phyloP scores from a whole-genome alignment of 1,140 invertebrate genomes.

The Oreohelix idahoensis region DNA sequence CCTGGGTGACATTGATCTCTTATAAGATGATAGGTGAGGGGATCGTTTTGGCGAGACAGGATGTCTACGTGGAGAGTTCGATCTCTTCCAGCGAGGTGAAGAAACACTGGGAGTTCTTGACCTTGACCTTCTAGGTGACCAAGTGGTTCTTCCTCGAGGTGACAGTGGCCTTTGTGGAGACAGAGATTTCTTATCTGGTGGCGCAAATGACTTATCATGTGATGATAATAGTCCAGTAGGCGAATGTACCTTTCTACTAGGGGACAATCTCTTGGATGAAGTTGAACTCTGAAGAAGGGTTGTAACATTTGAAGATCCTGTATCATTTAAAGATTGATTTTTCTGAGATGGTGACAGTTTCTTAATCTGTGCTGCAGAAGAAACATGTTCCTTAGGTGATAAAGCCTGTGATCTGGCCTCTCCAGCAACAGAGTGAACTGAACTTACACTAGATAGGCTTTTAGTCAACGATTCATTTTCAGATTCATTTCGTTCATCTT shows the following conservation, averaged over 20 bases:
- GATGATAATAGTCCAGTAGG: neutral
- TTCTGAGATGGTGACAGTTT: neutral
- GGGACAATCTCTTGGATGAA: neutral
- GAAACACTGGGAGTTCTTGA: neutral
- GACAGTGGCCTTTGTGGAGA: neutral
- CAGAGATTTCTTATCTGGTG: constrained; percentile 6
- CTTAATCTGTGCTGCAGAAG: neutral
- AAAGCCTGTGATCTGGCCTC: neutral
- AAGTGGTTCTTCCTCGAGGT: neutral
- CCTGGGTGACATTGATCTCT: neutral
- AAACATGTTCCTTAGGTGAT: neutral
- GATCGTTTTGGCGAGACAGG: neutral
- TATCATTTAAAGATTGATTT: neutral
- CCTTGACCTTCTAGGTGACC: neutral
- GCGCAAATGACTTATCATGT: neutral
- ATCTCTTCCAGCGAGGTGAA: neutral
- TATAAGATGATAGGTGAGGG: neutral
- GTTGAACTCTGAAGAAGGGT: neutral
- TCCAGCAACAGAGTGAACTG: neutral
- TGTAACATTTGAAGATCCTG: neutral
- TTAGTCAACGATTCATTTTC: neutral
- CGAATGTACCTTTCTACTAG: neutral
- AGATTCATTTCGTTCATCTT: neutral
- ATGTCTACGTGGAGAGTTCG: neutral
- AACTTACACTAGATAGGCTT: neutral